phyloP scores from a whole-genome alignment of 2,113 vertebrate species.

The Nerophis ophidion region DNA sequence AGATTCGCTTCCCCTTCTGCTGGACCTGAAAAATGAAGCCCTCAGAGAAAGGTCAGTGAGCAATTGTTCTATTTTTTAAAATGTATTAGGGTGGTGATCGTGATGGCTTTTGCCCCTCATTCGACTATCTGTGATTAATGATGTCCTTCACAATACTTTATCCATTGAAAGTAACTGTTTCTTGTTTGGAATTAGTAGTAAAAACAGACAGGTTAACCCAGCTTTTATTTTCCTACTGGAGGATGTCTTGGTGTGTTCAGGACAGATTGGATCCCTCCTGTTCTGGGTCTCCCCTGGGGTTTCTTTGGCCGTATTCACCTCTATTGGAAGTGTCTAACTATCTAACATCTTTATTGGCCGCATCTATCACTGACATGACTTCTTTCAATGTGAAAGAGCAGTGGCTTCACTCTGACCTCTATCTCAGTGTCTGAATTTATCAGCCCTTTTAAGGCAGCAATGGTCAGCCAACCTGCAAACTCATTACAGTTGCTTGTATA shows the following conservation, averaged over 20 bases:
- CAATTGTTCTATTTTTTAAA: not conserved
- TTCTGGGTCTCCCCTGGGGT: not conserved
- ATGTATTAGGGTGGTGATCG: not conserved
- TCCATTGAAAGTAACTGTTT: not conserved
- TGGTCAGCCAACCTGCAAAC: not conserved
- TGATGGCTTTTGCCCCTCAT: not conserved
- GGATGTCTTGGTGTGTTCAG: no score
- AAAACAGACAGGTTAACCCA: not conserved
- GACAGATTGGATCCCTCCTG: no score
- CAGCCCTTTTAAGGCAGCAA: not conserved
- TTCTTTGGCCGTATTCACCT: not conserved
- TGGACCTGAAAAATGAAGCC: constrained; percentile 92
- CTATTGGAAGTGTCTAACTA: no score
- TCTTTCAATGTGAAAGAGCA: no score
- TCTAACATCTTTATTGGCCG: no score
- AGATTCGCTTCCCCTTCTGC: constrained; percentile 85
- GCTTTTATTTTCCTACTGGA: no score
- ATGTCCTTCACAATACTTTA: not conserved
- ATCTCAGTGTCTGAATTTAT: not conserved
- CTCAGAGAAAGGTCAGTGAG: constrained; percentile 86
- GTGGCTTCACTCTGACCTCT: no score
- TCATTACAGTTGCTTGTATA: not conserved
- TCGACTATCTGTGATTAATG: no score
- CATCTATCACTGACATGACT: no score
- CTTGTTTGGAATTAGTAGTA: not conserved